Base-by-base conservation (phyloP, 2,888 invertebrate species). In the Urechis unicinctus region DNA sequence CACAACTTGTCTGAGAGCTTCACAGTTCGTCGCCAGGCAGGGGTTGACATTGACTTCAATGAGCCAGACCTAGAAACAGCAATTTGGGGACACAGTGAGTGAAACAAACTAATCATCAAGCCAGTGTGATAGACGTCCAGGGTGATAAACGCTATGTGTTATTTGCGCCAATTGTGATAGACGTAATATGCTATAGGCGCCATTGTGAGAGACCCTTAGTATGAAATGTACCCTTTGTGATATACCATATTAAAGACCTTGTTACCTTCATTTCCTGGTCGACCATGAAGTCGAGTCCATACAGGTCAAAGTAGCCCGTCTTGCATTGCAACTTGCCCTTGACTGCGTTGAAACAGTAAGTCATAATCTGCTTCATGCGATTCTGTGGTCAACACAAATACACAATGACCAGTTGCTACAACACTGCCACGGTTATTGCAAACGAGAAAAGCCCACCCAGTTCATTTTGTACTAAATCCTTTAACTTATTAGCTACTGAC, bases 11-110 rank as follows among this genome's bases (percentile, higher is more conserved):
- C 70, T 72, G 53, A 78, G 67, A 36, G 72, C 73, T 53, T 71
- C 68, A 64, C 76, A 78, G 65, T 77, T 74, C 30, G 68, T 70
- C 54, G 72, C 69, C 24, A 78, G 66, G 36, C 74, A 70, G 3
- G 78, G 78, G 61, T 78, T 78, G 25, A 74, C 69, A 58, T 78
- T 78, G 22, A 78, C 66, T 60, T 78, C 78, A 52, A 78, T 73
- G 52, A 78, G 61, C 72, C 73, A 78, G 4, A 70, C 66, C 63
- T 63, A 48, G 17, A 57, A 31, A 5, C 1, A n/a, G n/a, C n/a
- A n/a, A n/a, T n/a, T n/a, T n/a, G n/a, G n/a, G n/a, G n/a, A n/a
- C n/a, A n/a, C n/a, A n/a, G n/a, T n/a, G n/a, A n/a, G n/a, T n/a
- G n/a, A n/a, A n/a, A n/a, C n/a, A n/a, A n/a, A n/a, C n/a, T n/a